These are phyloP conservation scores for Hystrix cristata DNA, from an alignment of 2,113 vertebrate species.

Conservation along the genomic window DNA sequence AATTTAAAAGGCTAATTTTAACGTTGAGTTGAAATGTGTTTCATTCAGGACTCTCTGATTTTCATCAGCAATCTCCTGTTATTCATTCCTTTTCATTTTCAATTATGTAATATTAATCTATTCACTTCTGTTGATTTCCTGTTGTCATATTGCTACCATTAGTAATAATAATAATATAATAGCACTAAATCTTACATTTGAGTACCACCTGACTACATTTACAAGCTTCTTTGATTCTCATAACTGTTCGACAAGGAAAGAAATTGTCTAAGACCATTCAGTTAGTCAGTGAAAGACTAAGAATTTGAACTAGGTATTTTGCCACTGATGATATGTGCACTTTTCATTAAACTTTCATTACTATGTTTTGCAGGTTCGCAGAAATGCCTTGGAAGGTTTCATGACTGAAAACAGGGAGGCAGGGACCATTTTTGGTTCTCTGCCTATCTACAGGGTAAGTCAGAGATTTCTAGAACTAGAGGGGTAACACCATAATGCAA, in stretches of 20 bases:
- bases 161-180: not conserved
- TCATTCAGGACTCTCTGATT: conserved; percentile 14
- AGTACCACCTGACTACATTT: not conserved
- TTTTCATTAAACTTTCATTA: not conserved
- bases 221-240: not conserved
- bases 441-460: conserved; percentile 87
- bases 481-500: not conserved
- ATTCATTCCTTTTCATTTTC: conserved; percentile 21
- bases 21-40: conserved; percentile 27
- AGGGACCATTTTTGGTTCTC: conserved; percentile 85
- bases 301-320: not conserved
- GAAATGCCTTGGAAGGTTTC: conserved; percentile 76
- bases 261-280: not conserved
- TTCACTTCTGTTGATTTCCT: not conserved
- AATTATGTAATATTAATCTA: not conserved
- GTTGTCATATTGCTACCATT: not conserved
- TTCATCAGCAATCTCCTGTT: conserved; percentile 25
- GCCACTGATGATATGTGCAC: not conserved
- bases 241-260: not conserved
- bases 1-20: not conserved
- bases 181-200: not conserved
- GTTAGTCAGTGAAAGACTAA: not conserved
- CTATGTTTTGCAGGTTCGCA: conserved; percentile 78
- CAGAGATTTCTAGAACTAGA: not conserved
- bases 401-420: conserved; percentile 79